Percentiles rank a stretch among this genome's conserved stretches.
Conservation (phyloP, 2,113 vertebrate species). For the Speoplatyrhinus poulsoni region DNA sequence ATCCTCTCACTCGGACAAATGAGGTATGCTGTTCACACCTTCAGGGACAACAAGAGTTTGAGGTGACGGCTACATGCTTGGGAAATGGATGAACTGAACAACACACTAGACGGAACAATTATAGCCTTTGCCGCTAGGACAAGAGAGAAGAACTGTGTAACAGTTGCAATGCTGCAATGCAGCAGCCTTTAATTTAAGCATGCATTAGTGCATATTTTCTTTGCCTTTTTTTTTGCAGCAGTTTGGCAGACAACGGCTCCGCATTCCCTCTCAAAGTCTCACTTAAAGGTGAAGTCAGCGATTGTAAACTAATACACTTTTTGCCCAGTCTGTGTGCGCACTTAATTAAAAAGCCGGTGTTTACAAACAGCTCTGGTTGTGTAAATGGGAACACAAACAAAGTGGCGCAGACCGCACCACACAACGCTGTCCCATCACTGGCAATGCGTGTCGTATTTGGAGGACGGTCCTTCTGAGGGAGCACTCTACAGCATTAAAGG, state of each 20-base stretch:
- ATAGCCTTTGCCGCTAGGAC: constrained; percentile 6
- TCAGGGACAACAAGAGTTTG: constrained; percentile 1
- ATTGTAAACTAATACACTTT: neutral
- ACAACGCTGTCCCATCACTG: too few relatives aligned
- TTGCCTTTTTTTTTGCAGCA: constrained; percentile 1
- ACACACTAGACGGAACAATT: neutral
- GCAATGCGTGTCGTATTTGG: too few relatives aligned
- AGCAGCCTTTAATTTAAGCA: constrained; percentile 19
- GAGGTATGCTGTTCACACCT: neutral
- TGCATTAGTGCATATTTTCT: constrained; percentile 4
- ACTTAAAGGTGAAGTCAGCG: too few relatives aligned
- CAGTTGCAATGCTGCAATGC: neutral
- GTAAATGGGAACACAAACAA: too few relatives aligned
- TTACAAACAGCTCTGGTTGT: too few relatives aligned
- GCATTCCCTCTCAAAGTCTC: too few relatives aligned
- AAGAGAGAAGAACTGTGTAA: too few relatives aligned
- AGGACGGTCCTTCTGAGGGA: too few relatives aligned
- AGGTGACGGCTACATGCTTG: neutral
- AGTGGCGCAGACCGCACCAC: too few relatives aligned
- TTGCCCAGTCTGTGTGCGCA: neutral
- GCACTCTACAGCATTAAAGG: too few relatives aligned
- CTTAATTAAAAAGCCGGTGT: too few relatives aligned
- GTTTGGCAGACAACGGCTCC: neutral
- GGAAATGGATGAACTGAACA: constrained; percentile 2
- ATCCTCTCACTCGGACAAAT: constrained; percentile 8